phyloP scores from a whole-genome alignment of 2,797 vertebrate genomes.

The Nasua narica region DNA sequence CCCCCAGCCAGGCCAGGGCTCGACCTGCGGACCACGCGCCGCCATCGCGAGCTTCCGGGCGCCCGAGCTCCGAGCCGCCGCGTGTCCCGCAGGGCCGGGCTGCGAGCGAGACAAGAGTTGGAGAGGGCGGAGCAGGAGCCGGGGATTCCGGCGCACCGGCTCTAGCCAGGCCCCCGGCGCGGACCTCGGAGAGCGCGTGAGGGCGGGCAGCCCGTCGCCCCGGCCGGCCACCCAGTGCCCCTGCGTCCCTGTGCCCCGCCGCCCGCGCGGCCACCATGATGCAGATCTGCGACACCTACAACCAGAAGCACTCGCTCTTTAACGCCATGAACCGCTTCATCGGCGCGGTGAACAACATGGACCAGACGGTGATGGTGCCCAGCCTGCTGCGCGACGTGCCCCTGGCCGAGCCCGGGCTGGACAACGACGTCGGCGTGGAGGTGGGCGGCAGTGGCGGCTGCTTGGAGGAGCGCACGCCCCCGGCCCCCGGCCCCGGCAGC shows the following conservation, averaged over 20 bases:
- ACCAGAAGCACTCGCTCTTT: slow-evolving; percentile 95
- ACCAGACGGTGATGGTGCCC: slow-evolving; percentile 98
- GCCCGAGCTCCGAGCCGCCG: not conserved
- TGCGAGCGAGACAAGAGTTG: slow-evolving; percentile 25
- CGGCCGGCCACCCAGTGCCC: not conserved
- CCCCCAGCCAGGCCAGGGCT: slow-evolving; percentile 36
- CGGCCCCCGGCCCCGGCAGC: slow-evolving; percentile 69
- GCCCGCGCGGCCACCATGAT: slow-evolving; percentile 82
- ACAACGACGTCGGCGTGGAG: slow-evolving; percentile 79
- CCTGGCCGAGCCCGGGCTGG: slow-evolving; percentile 89
- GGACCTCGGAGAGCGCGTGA: slow-evolving; percentile 38
- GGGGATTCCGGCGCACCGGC: slow-evolving; percentile 1
- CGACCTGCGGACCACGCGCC: slow-evolving; percentile 25
- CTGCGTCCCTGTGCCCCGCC: not conserved
- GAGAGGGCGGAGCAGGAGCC: slow-evolving; percentile 13
- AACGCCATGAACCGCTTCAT: slow-evolving; percentile 97
- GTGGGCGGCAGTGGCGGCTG: slow-evolving; percentile 80
- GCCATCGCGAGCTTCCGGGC: slow-evolving; percentile 43
- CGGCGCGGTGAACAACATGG: slow-evolving; percentile 98
- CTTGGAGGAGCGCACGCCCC: slow-evolving; percentile 69
- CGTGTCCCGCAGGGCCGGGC: not conserved
- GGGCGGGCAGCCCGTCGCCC: not conserved
- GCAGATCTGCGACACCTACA: slow-evolving; percentile 90
- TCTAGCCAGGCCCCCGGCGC: not conserved
- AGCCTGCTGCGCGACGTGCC: slow-evolving; percentile 96